Conservation (phyloP, 2,888 invertebrate genomes). For the Drosophila leonis region DNA sequence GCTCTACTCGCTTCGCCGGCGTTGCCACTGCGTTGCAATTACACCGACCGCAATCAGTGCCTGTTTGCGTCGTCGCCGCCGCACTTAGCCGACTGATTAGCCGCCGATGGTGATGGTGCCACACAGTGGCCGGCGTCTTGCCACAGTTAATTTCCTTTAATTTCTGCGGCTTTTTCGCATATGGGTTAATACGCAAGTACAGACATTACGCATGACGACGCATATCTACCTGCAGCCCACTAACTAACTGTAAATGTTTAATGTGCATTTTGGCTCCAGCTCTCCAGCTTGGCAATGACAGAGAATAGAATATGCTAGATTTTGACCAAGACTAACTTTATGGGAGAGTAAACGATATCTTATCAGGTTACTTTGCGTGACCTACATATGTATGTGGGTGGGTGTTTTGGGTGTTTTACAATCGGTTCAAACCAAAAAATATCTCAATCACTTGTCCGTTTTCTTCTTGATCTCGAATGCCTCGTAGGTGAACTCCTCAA, state of each 20-base stretch:
- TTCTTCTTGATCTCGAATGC: constrained; percentile 47
- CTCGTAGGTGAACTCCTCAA: constrained; percentile 51
- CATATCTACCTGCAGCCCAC: constrained; percentile 31
- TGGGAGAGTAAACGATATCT: not conserved
- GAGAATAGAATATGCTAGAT: constrained; percentile 12
- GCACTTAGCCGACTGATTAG: constrained; percentile 56
- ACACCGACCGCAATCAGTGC: constrained; percentile 52
- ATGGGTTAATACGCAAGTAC: constrained; percentile 41
- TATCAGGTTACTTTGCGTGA: not conserved
- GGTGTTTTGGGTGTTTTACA: no score
- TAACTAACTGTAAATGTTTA: constrained; percentile 47
- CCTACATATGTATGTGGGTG: not conserved
- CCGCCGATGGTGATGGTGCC: constrained; percentile 28
- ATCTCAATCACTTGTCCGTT: not conserved
- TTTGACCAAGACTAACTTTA: not conserved
- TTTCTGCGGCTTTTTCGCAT: constrained; percentile 67
- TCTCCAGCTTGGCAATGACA: constrained; percentile 20
- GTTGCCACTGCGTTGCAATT: constrained; percentile 69
- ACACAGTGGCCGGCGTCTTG: constrained; percentile 35
- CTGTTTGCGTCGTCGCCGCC: constrained; percentile 24
- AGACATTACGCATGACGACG: constrained; percentile 4
- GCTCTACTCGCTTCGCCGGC: constrained; percentile 39
- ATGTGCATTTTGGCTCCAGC: constrained; percentile 40
- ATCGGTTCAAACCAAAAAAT: not conserved
- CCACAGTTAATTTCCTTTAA: constrained; percentile 57